Evolutionary conservation across 2,797 vertebrate species (phyloP), one percentile per base, ranked within the genome.

Genomic region (Chromobotia macracanthus): DNA sequence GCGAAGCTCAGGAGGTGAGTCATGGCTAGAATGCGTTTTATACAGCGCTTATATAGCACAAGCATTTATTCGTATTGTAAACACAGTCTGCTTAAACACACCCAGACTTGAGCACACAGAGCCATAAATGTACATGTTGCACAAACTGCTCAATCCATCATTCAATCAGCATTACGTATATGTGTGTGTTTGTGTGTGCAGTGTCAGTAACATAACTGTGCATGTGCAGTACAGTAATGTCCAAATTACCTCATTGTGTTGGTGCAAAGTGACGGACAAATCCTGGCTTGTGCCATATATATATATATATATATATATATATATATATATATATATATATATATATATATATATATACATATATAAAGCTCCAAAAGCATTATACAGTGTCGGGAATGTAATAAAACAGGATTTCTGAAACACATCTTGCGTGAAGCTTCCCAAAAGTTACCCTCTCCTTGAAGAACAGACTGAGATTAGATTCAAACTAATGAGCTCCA

Each of bases 401-500:
- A 61, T 61, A 74, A 72, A 69, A 53, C 50, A 23, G 2, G 23
- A 61, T 74, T 77, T 80, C n/a, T 61, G 25, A 64, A 70, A 71
- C 48, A 53, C 31, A 75, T 72, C 41, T 74, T 12, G 10, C 58
- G 46, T 61, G 35, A 75, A 71, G 35, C 46, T 67, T 35, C 64
- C 46, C 72, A 53, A 61, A 81, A 76, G 70, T 38, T 1, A 35
- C 63, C 23, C 58, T 80, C 72, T 38, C 10, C 7, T 63, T 79
- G 61, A 77, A 67, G 61, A 73, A 74, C 61, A 58, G 60, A 23
- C 79, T n/a, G 64, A 5, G 60, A 83, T 65, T 79, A 65, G 74
- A 67, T 72, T 75, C 66, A 31, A 58, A n/a, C 79, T 83, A 81
- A 84, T 75, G 63, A 80, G 77, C 35, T 71, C 67, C 73, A 72